phyloP scores from a whole-genome alignment of 2,888 invertebrate genomes.

The Panopea generosa region DNA sequence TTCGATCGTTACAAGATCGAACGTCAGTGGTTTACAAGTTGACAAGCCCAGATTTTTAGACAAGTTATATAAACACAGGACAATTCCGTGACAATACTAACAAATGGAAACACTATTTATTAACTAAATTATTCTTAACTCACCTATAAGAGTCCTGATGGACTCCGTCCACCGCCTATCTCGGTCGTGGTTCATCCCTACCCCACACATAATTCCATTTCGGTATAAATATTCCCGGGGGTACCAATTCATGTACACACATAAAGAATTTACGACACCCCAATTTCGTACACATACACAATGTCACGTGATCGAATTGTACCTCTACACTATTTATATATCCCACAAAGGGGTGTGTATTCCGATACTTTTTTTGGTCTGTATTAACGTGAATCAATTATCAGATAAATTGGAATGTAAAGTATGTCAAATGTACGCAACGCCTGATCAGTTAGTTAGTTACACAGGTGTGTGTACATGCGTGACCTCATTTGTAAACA shows the following conservation, averaged over 20 bases:
- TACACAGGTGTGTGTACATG: constrained; percentile 31
- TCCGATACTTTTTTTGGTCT: constrained; percentile 27
- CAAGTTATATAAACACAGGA: too few species aligned
- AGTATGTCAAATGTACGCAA: constrained; percentile 11
- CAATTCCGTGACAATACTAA: too few species aligned
- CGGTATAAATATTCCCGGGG: constrained; percentile 1
- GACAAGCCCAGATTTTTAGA: too few species aligned
- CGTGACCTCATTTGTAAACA: constrained; percentile 60
- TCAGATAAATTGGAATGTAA: constrained; percentile 40
- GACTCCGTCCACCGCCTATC: constrained; percentile 13
- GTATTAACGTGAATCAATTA: constrained; percentile 37
- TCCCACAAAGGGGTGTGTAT: constrained; percentile 39
- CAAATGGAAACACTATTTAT: too few species aligned
- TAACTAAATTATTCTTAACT: constrained; percentile 1
- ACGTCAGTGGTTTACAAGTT: too few species aligned
- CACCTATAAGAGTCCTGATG: constrained; percentile 38
- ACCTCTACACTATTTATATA: constrained; percentile 46
- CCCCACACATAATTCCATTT: not conserved
- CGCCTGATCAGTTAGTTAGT: constrained; percentile 2
- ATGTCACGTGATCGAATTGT: constrained; percentile 58
- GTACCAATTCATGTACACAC: constrained; percentile 10
- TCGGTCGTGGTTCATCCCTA: constrained; percentile 11
- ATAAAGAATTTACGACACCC: constrained; percentile 25
- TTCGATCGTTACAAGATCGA: too few species aligned
- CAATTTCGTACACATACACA: constrained; percentile 7